Percentiles rank a stretch among this genome's conserved stretches.
phyloP scores from a whole-genome alignment of 2,888 invertebrate genomes.

The Ormyrus nitidulus region DNA sequence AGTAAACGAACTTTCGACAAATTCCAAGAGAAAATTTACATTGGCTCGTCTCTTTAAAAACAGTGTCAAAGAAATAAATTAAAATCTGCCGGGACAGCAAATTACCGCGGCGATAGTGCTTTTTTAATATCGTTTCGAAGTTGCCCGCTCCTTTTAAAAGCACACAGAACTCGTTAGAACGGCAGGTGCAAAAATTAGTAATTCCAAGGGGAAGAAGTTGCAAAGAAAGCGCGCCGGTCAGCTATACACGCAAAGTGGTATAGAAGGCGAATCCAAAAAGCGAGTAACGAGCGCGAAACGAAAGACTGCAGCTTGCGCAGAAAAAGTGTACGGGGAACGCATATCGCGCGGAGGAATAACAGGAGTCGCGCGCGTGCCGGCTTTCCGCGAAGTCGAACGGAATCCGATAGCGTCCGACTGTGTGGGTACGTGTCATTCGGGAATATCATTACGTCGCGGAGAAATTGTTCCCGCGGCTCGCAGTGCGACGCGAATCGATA shows the following conservation, averaged over 20 bases:
- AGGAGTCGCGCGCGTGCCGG: background rate
- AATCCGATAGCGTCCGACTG: slow-evolving; percentile 20
- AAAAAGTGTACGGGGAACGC: slow-evolving; percentile 12
- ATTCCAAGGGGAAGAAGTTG: background rate
- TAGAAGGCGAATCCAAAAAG: background rate
- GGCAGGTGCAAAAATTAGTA: slow-evolving; percentile 31
- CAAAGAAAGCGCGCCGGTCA: background rate
- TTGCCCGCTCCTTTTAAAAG: background rate
- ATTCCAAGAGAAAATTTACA: too few relatives aligned
- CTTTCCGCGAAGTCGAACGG: slow-evolving; percentile 18
- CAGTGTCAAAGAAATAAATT: background rate
- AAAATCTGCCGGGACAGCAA: slow-evolving; percentile 2
- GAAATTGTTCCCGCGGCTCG: background rate
- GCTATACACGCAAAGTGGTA: too few relatives aligned
- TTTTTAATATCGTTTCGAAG: slow-evolving; percentile 50
- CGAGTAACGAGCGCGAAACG: slow-evolving; percentile 43
- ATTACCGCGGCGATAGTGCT: slow-evolving; percentile 28
- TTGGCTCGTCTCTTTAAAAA: too few relatives aligned
- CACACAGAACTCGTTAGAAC: slow-evolving; percentile 25
- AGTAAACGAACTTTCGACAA: too few relatives aligned
- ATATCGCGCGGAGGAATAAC: background rate
- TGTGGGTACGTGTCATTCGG: slow-evolving; percentile 3
- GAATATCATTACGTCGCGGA: background rate
- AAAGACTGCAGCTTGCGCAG: background rate
- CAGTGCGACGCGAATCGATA: slow-evolving; percentile 3